Evolutionary conservation across 1,140 invertebrate species (phyloP), one percentile per base, ranked within the genome.

Genomic region (Trichonephila inaurata): DNA sequence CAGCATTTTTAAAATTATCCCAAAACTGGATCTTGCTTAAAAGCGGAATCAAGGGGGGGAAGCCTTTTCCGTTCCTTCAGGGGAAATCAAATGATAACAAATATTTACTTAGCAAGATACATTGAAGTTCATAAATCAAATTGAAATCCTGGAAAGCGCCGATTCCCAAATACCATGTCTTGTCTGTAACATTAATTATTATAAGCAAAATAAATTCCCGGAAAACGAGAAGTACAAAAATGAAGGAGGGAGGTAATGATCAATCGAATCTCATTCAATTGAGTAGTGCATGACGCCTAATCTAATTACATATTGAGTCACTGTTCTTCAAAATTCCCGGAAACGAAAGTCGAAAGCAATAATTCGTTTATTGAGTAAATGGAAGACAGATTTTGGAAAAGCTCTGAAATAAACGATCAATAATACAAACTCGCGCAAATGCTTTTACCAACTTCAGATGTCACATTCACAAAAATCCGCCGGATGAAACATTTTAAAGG

Each of bases 341-440:
- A 12, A 40, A 21, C 12, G 33, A 60, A 85, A 18, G 12, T 85
- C 60, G 60, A 88, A 28, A 33, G 62, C 51, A 62, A 88, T 88
- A 88, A 88, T 88, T 88, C 86, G 61, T 40, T 88, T 88, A 88
- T 66, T 19, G 61, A 40, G n/a, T 66, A 66, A 88, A 44, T 12
- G 86, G 62, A 88, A n/a, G 86, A 88, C 24, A 66, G 61, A 88
- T 40, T 64, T 33, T 24, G 60, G 3, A 66, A 61, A 87, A 28
- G 44, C 85, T 24, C 85, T 24, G 4, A 51, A 14, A 58, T 58
- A 61, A 85, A 10, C 21, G 58, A 85, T 85, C 83, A 85, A 85
- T 85, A 85, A 85, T 60, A 61, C 8, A 85, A 85, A 85, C n/a
- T 85, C 83, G 3, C 24, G 83, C 58, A 85, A 85, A 85, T 60